These are phyloP conservation scores for Achatina immaculata DNA, from an alignment of 1,140 invertebrate genomes.

Conservation along the genomic window DNA sequence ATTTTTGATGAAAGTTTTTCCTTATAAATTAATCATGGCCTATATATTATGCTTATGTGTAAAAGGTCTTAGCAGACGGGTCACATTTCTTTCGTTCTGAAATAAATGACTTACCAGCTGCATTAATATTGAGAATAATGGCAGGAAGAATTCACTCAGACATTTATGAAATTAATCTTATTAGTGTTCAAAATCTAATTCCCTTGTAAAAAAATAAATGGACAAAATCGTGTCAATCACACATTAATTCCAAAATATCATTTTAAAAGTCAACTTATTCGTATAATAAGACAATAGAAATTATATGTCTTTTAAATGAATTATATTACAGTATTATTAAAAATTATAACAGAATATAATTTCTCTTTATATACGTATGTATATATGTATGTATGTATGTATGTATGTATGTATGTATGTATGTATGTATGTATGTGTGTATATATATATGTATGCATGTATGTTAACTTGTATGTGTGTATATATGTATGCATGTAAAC, in stretches of 20 bases:
- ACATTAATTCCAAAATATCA: neutral
- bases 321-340: neutral
- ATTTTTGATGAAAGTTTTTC: no score
- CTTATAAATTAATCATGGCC: no score
- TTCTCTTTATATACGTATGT: no score
- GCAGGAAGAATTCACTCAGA: no score
- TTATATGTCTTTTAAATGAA: neutral
- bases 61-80: no score
- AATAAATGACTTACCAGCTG: no score
- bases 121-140: no score
- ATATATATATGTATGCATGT: constrained; percentile 17
- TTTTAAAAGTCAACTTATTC: neutral
- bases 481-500: constrained; percentile 27
- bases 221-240: neutral
- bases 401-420: constrained; percentile 1
- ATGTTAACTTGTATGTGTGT: constrained; percentile 19
- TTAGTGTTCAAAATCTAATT: neutral
- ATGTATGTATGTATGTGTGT: constrained; percentile 4
- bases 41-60: no score
- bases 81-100: neutral
- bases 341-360: neutral
- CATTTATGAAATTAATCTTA: no score
- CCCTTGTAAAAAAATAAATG: neutral
- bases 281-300: neutral
- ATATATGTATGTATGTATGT: constrained; percentile 5